Evolutionary conservation across 2,797 vertebrate species (phyloP), one percentile per base, ranked within the genome.

Genomic region (Coreius guichenoti): DNA sequence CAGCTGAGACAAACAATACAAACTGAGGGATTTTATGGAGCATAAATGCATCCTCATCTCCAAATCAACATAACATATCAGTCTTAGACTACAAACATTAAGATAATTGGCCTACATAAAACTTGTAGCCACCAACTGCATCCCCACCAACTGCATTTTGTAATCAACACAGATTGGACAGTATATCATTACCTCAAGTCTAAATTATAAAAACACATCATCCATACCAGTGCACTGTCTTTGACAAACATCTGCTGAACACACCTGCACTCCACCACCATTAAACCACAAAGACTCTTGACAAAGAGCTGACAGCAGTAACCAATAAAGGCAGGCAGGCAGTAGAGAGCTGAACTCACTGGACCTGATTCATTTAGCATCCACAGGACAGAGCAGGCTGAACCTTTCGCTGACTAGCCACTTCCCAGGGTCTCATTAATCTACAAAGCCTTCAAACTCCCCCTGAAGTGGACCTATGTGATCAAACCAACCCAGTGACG

Each of bases 401-500:
- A 85, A 73, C 54, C 84, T 80, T 91, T 81, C 90, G 93, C 91
- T 92, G 91, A 93, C 83, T 36, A 21, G 16, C 51, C 67, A 14
- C 31, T 85, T 92, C 51, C 69, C 56, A 85, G 80, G 45, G 72
- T 61, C 75, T 29, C 90, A 92, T 92, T 90, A 89, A 90, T 90
- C 88, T 74, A 65, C 54, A 39, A 61, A 63, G 26, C 80, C 54
- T 19, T 31, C 26, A 81, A 86, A 47, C 81, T 73, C 80, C 83
- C 65, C 69, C 80, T 84, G 78, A 84, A 83, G 82, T 68, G 54
- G 81, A 73, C 79, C 65, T 70, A 67, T 63, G 51, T 86, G 86
- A 89, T 86, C 82, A 90, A 90, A 90, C 87, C 61, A 86, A 33
- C 75, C 77, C 87, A 74, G 88, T 92, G 92, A 92, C 89, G 88